Evolutionary conservation across 2,888 invertebrate species (phyloP), one percentile per base, ranked within the genome.

Genomic region (Digitonthophagus gazella): DNA sequence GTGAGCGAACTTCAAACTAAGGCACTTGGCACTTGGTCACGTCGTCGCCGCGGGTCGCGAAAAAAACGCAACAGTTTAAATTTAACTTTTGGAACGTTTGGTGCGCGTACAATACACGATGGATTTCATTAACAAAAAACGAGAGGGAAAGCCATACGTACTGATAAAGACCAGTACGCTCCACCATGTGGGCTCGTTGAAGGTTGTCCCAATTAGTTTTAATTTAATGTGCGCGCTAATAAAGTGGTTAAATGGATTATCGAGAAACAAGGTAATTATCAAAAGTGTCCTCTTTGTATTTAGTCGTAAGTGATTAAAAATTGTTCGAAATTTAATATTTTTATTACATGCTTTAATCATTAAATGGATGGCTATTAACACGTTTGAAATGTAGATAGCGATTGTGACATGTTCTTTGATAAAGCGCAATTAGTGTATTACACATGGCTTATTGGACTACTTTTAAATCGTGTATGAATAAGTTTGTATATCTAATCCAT

Each of bases 61-160:
- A 61, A 61, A 61, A 19, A 8, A 19, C 19, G n/a, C 5, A 20
- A 18, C 61, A 61, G 61, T 61, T 61, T 61, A 61, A 19, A 61
- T 61, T 61, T 61, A 61, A 61, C 61, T 61, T 61, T 61, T 61
- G 61, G 20, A 61, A 61, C 61, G 57, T 44, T 44, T 44, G 54
- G 54, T 61, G 61, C 16, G 18, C 18, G 61, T 61, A n/a, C n/a
- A n/a, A 18, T 19, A 61, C 15, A 61, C 28, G 28, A 44, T 15
- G 61, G 61, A 20, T 18, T 61, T 61, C 18, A 19, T 20, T 18
- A 58, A 18, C 14, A 6, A 8, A 44, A 44, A 44, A 8, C 28
- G 28, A 5, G 3, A 6, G 28, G 11, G 11, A 44, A 44, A 11
- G 28, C 11, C 28, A 11, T 44, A n/a, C 11, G 1, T 44, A 44